These are phyloP conservation scores for Pristionchus fissidentatus DNA, from an alignment of 2,888 invertebrate genomes.

Conservation along the genomic window DNA sequence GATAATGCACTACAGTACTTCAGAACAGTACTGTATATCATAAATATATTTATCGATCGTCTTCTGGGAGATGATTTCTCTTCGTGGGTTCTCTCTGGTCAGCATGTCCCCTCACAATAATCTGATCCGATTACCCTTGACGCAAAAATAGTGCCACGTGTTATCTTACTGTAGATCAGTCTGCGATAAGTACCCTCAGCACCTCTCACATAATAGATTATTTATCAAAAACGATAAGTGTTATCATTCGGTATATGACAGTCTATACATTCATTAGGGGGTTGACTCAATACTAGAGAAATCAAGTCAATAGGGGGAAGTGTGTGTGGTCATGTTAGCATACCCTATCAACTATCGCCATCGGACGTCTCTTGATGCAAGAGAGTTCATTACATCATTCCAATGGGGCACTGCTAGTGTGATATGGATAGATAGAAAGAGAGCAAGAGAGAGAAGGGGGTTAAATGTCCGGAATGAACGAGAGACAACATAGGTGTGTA, in stretches of 20 bases:
- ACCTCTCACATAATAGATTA: no score
- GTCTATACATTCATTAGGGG: background rate
- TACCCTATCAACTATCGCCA: background rate
- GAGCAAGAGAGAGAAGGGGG: background rate
- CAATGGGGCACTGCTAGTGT: conserved; percentile 10
- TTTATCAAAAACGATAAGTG: background rate
- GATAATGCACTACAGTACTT: background rate
- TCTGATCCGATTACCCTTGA: no score
- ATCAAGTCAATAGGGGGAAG: background rate
- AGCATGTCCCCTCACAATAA: no score
- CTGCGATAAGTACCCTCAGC: no score
- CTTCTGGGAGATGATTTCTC: no score
- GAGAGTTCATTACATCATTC: conserved; percentile 21
- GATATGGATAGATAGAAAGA: conserved; percentile 7
- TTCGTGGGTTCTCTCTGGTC: no score
- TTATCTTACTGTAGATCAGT: no score
- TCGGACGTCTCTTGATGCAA: conserved; percentile 3
- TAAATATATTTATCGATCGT: no score
- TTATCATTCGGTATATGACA: background rate
- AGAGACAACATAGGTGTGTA: no score
- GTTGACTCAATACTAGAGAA: background rate
- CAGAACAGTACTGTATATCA: no score
- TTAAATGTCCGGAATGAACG: conserved; percentile 32
- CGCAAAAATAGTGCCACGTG: no score
- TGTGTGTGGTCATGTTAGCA: background rate